Base-by-base conservation (phyloP, 2,888 invertebrate species). In the Calliphora vomitoria region DNA sequence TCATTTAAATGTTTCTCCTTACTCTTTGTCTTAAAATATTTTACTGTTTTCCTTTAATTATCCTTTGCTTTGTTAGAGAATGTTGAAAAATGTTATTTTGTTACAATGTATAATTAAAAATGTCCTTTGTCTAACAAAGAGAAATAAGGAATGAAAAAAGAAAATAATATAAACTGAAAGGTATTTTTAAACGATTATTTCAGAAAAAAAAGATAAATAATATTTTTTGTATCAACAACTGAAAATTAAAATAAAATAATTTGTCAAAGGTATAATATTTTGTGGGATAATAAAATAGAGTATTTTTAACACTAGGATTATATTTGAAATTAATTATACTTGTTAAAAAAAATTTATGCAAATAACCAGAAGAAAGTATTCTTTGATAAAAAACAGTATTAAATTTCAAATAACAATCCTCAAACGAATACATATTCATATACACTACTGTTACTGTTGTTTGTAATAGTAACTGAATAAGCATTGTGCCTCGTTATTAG, bases 21-120 rank as follows among this genome's bases (percentile, higher is more conserved):
- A 18, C 25, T 58, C 3, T 11, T 25, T 31, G 3, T 13, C 25
- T 58, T 31, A 18, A 58, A 58, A 58, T 58, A 58, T 58, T 58
- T 58, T 58, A 11, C 31, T 58, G 13, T 58, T 58, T 55, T 58
- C 25, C 58, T 58, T 58, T 58, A 58, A 58, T 58, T 58, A 58
- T 58, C 13, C 13, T 55, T 55, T 20, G 20, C 18, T 25, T 13
- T 6, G 4, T 31, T 58, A 4, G 1, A 58, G 58, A 4, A 25
- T 31, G 31, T 58, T 25, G 13, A 25, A 13, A 58, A 58, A 13
- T 25, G 11, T 25, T 31, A 58, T 58, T 58, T 58, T 58, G 58
- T 58, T 25, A 13, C 18, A 31, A 58, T 58, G 20, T 58, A 20
- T 58, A 58, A 58, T 58, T 58, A 58, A 58, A 58, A 58, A 11